A percentile compares a stretch with the other conserved stretches of the same genome.
Evolutionary conservation across 2,113 vertebrate genomes (phyloP).

Genomic region (Dicentrarchus labrax): DNA sequence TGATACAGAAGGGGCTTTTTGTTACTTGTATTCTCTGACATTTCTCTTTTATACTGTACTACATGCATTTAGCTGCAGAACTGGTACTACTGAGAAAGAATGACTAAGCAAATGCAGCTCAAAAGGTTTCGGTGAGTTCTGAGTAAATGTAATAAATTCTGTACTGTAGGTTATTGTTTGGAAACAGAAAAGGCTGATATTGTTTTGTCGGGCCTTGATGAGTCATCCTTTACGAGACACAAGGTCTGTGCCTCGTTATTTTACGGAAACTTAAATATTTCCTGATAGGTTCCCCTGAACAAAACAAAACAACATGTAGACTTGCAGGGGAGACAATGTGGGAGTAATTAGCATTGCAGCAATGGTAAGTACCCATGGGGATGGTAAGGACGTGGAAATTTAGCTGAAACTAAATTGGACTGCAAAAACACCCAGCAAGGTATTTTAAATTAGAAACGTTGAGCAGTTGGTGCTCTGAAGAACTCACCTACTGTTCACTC

Average conservation of each 20-base stretch:
- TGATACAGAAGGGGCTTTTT: slow-evolving; percentile 57
- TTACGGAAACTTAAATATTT: slow-evolving; percentile 44
- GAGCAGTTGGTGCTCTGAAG: not conserved
- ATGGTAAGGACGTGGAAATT: slow-evolving; percentile 9
- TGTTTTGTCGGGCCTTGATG: slow-evolving; percentile 8
- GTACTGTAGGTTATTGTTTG: slow-evolving; percentile 28
- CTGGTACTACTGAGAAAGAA: not conserved
- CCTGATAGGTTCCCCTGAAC: slow-evolving; percentile 39
- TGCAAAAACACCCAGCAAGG: not conserved
- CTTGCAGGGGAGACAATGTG: slow-evolving; percentile 38
- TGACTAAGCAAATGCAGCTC: slow-evolving; percentile 30
- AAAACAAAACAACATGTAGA: slow-evolving; percentile 38
- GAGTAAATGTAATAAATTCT: not conserved
- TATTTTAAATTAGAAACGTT: not conserved
- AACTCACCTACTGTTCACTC: not conserved
- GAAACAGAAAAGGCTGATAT: slow-evolving; percentile 7
- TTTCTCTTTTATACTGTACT: not conserved
- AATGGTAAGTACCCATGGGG: slow-evolving; percentile 31
- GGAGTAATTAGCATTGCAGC: slow-evolving; percentile 40
- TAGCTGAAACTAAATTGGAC: not conserved
- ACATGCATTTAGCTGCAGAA: not conserved
- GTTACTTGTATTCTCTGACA: slow-evolving; percentile 4
- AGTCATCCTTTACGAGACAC: slow-evolving; percentile 38
- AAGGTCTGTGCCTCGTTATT: not conserved
- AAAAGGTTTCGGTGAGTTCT: slow-evolving; percentile 17